Conservation (phyloP, 2,888 invertebrate genomes). For the Cylindroiulus punctatus region DNA sequence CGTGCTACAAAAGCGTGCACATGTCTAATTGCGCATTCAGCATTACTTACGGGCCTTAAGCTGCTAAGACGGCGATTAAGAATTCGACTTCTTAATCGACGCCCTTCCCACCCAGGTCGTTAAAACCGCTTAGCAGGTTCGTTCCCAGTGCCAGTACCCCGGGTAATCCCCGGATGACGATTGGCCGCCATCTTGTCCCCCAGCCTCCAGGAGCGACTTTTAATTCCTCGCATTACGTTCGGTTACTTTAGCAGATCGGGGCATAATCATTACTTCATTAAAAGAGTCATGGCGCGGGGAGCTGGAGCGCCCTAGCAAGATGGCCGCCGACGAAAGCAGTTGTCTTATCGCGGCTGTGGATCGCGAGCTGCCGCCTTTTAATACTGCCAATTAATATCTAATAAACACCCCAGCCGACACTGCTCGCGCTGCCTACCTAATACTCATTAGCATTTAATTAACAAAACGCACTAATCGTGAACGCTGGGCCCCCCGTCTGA, state of each 20-base stretch:
- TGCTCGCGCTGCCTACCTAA: constrained; percentile 40
- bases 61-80: too few relatives aligned
- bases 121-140: neutral
- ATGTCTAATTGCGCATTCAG: too few relatives aligned
- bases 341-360: constrained; percentile 19
- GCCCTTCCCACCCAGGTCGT: neutral
- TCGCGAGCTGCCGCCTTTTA: constrained; percentile 49
- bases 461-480: constrained; percentile 55
- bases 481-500: neutral
- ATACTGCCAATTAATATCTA: constrained; percentile 56
- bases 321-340: neutral
- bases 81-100: neutral
- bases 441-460: constrained; percentile 57
- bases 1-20: too few relatives aligned
- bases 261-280: constrained; percentile 33
- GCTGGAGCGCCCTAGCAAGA: neutral
- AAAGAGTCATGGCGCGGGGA: neutral
- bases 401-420: constrained; percentile 54
- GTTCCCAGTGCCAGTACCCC: too few relatives aligned
- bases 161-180: neutral
- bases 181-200: neutral
- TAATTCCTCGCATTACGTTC: constrained; percentile 7
- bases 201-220: neutral
- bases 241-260: constrained; percentile 15
- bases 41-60: too few relatives aligned